Evolutionary conservation across 2,888 invertebrate genomes (phyloP), one percentile per base, ranked within the genome.

Genomic region (Pyrocoelia pectoralis): DNA sequence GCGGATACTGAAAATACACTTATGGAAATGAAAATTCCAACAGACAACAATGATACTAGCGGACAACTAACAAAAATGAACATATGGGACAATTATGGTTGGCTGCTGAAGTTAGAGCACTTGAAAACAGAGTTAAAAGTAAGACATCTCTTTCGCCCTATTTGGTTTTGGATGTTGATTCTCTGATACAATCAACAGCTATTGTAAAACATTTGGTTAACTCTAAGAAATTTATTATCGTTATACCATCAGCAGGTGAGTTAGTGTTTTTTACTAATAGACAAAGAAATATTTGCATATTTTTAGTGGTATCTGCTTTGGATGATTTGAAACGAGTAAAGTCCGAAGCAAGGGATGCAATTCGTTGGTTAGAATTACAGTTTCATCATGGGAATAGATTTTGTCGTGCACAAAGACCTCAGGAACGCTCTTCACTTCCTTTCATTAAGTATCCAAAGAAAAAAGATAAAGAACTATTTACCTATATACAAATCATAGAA

Each of bases 81-180:
- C 90, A 94, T 55, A 92, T 97, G 88, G 96, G 96, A 1, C 92
- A 92, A 72, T 83, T 97, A 60, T 95, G 97, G 93, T 83, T 97
- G 56, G 89, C 90, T 72, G 92, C 94, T 4, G 95, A 94, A 79
- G 95, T 97, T 13, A 88, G 90, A 46, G 92, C 94, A 67, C 81
- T 97, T 67, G 96, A 97, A 81, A 90, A 85, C 68, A 86, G 89
- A 71, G 87, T 90, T 10, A 84, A 84, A 63, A 79, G 79, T 0
- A 82, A 84, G 38, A 81, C 83, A 33, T 78, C 88, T 1, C 86
- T 91, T 75, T 94, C 95, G 0, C 93, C 95, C 0, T 93, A 95
- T 76, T 84, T 97, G 40, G 94, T 95, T n/a, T 87, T 95, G 1
- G 96, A 97, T 81, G 87, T 93, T 0, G 90, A 91, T 66, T 91